These are phyloP conservation scores for Aplidium turbinatum DNA, from an alignment of 23 tunicate species.

Conservation along the genomic window DNA sequence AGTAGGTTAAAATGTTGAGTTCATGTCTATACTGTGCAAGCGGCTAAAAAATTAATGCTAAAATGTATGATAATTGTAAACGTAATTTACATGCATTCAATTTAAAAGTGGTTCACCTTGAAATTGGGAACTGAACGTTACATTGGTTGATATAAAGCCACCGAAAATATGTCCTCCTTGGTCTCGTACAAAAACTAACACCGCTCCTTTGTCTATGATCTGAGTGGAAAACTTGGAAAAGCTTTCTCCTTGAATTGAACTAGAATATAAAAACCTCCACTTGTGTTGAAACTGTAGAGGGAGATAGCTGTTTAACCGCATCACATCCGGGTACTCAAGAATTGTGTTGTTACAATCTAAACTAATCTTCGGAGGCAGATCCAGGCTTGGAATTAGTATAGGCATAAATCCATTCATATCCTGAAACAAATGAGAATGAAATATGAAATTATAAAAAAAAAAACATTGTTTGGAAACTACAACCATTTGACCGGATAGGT, in stretches of 20 bases:
- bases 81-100: neutral
- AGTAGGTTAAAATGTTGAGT: no score
- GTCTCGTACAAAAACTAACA: constrained; percentile 65
- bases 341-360: constrained; percentile 17
- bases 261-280: constrained; percentile 88
- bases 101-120: constrained; percentile 49
- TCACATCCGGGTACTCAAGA: constrained; percentile 33
- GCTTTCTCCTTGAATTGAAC: constrained; percentile 85
- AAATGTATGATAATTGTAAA: no score
- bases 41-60: neutral
- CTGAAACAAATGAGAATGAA: constrained; percentile 26
- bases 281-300: constrained; percentile 45
- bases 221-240: constrained; percentile 64
- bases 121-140: constrained; percentile 71
- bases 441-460: no score
- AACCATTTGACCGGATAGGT: no score
- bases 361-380: neutral
- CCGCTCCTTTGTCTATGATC: constrained; percentile 59
- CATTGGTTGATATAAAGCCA: constrained; percentile 61
- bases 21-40: neutral
- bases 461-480: no score
- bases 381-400: constrained; percentile 24
- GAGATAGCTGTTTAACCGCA: constrained; percentile 53
- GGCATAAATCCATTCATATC: constrained; percentile 34
- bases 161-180: constrained; percentile 74